Percentiles rank a stretch among this genome's conserved stretches.
These are phyloP conservation scores for Dasypolia templi DNA, from an alignment of 2,888 invertebrate species.

Conservation along the genomic window DNA sequence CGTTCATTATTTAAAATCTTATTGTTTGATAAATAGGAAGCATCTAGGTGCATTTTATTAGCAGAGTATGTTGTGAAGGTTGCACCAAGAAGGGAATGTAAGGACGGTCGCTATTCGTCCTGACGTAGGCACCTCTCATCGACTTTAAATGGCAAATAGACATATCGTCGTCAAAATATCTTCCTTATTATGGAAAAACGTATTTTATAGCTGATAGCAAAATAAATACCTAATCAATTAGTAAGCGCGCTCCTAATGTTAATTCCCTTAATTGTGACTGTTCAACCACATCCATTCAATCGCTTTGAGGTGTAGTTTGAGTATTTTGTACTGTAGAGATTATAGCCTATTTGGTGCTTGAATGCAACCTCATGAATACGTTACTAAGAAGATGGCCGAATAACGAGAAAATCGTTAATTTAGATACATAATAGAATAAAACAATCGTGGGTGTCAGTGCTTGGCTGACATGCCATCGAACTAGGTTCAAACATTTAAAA, in stretches of 20 bases:
- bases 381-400: too few species aligned
- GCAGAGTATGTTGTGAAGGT: not conserved
- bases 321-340: too few species aligned
- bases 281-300: not conserved
- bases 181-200: not conserved
- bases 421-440: too few species aligned
- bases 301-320: not conserved
- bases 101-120: conserved; percentile 3
- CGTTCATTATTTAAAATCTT: too few species aligned
- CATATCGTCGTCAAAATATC: not conserved
- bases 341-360: too few species aligned
- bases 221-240: too few species aligned
- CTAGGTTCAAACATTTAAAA: too few species aligned
- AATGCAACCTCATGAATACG: too few species aligned
- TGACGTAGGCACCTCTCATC: conserved; percentile 12
- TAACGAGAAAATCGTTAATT: too few species aligned
- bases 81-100: conserved; percentile 13
- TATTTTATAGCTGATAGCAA: not conserved
- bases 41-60: not conserved
- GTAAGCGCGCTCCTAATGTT: not conserved
- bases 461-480: too few species aligned
- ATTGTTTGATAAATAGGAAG: too few species aligned
- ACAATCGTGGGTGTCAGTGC: too few species aligned
- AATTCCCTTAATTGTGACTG: not conserved
- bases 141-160: conserved; percentile 1